Conservation (phyloP, 2,888 invertebrate genomes). For the Lumbricus terrestris region DNA sequence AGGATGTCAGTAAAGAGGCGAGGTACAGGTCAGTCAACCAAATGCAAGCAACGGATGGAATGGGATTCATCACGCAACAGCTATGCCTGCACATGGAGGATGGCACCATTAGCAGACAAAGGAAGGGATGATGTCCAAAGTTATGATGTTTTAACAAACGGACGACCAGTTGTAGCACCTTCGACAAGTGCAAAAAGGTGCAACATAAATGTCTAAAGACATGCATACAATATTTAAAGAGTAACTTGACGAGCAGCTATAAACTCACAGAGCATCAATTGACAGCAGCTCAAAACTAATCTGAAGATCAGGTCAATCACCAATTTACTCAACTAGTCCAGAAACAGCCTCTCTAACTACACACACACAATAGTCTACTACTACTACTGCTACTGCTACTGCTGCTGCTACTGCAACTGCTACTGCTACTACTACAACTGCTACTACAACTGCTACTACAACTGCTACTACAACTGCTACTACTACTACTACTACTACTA, state of each 20-base stretch:
- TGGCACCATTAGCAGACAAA: background rate
- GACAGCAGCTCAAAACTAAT: background rate
- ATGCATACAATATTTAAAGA: background rate
- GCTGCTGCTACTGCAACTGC: too few relatives aligned
- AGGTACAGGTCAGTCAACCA: too few relatives aligned
- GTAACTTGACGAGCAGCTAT: background rate
- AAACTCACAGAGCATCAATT: background rate
- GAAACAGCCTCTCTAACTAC: background rate
- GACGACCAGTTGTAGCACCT: background rate
- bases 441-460: too few relatives aligned
- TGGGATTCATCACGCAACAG: too few relatives aligned
- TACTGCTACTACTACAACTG: too few relatives aligned
- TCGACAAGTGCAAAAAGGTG: background rate
- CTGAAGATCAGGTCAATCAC: background rate
- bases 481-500: too few relatives aligned
- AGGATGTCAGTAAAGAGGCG: too few relatives aligned
- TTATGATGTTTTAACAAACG: background rate
- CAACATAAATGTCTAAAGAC: background rate
- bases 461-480: too few relatives aligned
- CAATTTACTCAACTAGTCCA: background rate
- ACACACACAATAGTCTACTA: background rate
- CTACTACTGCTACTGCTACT: too few relatives aligned
- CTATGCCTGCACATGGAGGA: background rate
- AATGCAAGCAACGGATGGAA: too few relatives aligned
- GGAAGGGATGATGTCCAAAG: background rate